Evolutionary conservation across 2,888 invertebrate genomes (phyloP).

Genomic region (Nomada ruficornis): DNA sequence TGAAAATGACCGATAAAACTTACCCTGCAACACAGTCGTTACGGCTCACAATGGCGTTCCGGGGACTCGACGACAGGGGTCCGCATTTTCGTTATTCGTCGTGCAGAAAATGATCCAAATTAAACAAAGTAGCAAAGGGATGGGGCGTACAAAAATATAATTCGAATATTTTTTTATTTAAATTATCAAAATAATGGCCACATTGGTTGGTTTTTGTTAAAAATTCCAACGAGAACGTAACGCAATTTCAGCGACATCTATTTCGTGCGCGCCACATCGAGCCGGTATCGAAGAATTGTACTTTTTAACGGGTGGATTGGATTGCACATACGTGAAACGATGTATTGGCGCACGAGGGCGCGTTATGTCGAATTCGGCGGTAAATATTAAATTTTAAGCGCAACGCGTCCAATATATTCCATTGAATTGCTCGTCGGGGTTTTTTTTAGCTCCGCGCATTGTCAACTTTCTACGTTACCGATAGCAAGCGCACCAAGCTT

Average conservation of each 20-base stretch:
- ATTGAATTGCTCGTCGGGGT: no score
- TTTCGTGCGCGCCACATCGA: conserved; percentile 50
- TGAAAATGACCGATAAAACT: conserved; percentile 89
- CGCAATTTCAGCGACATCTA: conserved; percentile 58
- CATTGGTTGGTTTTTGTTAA: conserved; percentile 3
- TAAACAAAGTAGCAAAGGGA: background rate
- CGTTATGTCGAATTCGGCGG: conserved; percentile 18
- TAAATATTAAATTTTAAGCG: conserved; percentile 18
- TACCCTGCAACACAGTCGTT: conserved; percentile 89
- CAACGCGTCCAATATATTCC: background rate
- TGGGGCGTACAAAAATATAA: conserved; percentile 48
- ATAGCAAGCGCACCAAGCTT: no score
- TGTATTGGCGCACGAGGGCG: conserved; percentile 21
- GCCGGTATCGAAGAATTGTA: conserved; percentile 47
- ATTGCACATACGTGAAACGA: conserved; percentile 1
- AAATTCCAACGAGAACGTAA: conserved; percentile 19
- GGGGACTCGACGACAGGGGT: conserved; percentile 84
- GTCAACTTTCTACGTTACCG: background rate
- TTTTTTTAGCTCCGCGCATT: no score
- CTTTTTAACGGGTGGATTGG: conserved; percentile 26
- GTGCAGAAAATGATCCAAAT: conserved; percentile 24
- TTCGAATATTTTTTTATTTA: conserved; percentile 29
- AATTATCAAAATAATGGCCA: conserved; percentile 66
- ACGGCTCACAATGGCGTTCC: conserved; percentile 94
- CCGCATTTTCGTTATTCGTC: conserved; percentile 66